Evolutionary conservation across 2,113 vertebrate species (phyloP), one percentile per base, ranked within the genome.

Genomic region (Dasyornis broadbenti): DNA sequence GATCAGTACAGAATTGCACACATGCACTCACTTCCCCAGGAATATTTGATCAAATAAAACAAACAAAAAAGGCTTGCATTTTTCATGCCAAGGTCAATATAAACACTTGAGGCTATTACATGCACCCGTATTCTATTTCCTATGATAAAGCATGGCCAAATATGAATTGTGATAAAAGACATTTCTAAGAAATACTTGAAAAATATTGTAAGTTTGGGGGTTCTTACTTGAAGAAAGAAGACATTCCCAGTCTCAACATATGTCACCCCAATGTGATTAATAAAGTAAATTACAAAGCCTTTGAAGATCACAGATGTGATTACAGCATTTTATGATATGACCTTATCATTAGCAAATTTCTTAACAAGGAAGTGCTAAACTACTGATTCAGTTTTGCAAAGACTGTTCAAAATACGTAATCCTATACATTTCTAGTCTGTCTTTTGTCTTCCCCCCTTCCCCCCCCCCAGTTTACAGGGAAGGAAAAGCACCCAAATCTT

Each of bases 1-100:
- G 80, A 90, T 81, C 87, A 86, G 92, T 56, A 94, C 75, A 92
- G 93, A 96, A 94, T 75, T 21, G 73, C 89, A 95, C 92, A 89
- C 93, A 93, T 19, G 69, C 88, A 64, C 85, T 93, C 93, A 96
- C 82, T 95, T 96, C 95, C 96, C 83, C 88, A 95, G 88, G 90
- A 95, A 96, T 96, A 96, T 86, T 94, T 90, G 92, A 94, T 96
- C 88, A 96, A 95, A 90, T 72, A 96, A 96, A 97, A 92, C 65
- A 95, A 95, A 96, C 95, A 97, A 68, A 93, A 83, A 78, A 80
- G 54, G 52, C 92, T 92, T 91, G 92, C 71, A 12, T 89, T 90
- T 83, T 66, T 86, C 92, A 68, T 95, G 95, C 95, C 95, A 96
- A 97, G 92, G 94, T 94, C 91, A 95, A 94, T 85, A 97, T 93